Percentiles rank a stretch among this genome's conserved stretches.
Evolutionary conservation across 2,797 vertebrate species (phyloP).

Genomic region (Trematomus bernacchii): DNA sequence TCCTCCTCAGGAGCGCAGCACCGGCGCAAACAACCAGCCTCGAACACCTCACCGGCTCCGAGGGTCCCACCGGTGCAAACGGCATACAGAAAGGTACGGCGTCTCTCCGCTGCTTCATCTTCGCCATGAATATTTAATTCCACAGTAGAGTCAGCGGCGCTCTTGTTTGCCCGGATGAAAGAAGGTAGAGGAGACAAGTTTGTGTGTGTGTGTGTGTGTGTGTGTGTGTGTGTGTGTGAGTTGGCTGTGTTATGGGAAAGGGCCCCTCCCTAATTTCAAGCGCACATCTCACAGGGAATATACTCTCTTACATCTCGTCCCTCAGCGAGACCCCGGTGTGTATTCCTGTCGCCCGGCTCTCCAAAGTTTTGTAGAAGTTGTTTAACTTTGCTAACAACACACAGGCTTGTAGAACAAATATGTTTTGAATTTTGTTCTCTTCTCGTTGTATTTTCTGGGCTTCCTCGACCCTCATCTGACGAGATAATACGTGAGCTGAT

Average conservation of each 20-base stretch:
- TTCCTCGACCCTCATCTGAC: constrained; percentile 25
- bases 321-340: constrained; percentile 64
- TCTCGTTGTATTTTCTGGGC: constrained; percentile 26
- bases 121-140: constrained; percentile 81
- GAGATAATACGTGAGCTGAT: constrained; percentile 22
- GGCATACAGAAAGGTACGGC: constrained; percentile 82
- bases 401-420: constrained; percentile 48
- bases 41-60: constrained; percentile 68
- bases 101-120: constrained; percentile 76
- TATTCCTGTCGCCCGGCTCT: constrained; percentile 57
- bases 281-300: constrained; percentile 66
- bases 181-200: constrained; percentile 51
- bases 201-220: constrained; percentile 1
- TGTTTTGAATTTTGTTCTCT: constrained; percentile 27
- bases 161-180: constrained; percentile 80
- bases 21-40: constrained; percentile 65
- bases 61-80: constrained; percentile 72
- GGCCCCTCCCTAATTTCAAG: constrained; percentile 54
- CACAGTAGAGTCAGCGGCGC: constrained; percentile 62
- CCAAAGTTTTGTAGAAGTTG: constrained; percentile 70
- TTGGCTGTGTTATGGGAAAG: constrained; percentile 48
- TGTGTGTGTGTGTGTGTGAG: constrained; percentile 1
- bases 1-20: constrained; percentile 70
- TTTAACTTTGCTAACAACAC: constrained; percentile 71
- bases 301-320: constrained; percentile 72